Conservation (phyloP, 37 sponge, comb jelly and placozoan species). For the Crambe crambe region DNA sequence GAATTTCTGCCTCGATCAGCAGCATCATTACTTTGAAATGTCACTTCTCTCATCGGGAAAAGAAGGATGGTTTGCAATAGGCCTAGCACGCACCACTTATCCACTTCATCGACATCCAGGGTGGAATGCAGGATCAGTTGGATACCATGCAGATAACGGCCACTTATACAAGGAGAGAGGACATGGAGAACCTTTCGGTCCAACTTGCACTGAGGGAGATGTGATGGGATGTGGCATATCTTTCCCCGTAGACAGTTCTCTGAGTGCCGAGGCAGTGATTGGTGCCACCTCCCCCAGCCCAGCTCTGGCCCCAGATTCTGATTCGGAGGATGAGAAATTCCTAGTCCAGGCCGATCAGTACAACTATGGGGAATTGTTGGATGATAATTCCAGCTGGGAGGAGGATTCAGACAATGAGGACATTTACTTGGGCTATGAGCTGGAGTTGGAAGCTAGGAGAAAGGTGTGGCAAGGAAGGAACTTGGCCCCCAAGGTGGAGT, state of each 20-base stretch:
- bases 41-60: conserved; percentile 60
- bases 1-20: conserved; percentile 21
- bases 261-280: not conserved
- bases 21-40: conserved; percentile 86
- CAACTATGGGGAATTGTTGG: not conserved
- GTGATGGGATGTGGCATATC: conserved; percentile 77
- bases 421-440: not conserved
- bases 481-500: not conserved
- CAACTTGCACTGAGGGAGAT: conserved; percentile 60
- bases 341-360: not conserved
- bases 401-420: conserved; percentile 20
- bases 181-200: conserved; percentile 67
- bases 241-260: not conserved
- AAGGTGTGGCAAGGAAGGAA: not conserved
- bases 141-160: conserved; percentile 82
- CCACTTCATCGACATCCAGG: conserved; percentile 73
- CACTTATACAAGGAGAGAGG: conserved; percentile 62
- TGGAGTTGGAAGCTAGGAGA: not conserved
- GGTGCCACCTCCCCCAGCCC: not conserved
- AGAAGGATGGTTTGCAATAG: conserved; percentile 73
- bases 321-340: conserved; percentile 15
- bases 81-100: conserved; percentile 70
- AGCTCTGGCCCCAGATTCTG: not conserved
- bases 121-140: conserved; percentile 67
- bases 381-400: conserved; percentile 12